A percentile compares a stretch with the other conserved stretches of the same genome.
Conservation (phyloP, 2,888 invertebrate genomes). For the Brenthis ino region DNA sequence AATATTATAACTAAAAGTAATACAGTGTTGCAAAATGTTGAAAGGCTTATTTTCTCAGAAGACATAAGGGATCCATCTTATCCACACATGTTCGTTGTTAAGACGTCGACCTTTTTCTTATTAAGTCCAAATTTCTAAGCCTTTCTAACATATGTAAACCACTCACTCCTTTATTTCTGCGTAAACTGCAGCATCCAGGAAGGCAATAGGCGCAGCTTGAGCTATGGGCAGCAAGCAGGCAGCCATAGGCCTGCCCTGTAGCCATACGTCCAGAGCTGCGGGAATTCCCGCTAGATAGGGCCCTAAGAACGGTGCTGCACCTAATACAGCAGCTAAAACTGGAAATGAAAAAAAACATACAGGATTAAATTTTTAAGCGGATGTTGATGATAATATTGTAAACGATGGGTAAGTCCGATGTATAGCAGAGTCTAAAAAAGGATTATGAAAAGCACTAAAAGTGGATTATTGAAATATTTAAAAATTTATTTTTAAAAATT, state of each 20-base stretch:
- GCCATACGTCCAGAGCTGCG: conserved; percentile 96
- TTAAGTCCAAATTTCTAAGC: too few species aligned
- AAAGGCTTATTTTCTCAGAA: too few species aligned
- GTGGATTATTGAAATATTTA: too few species aligned
- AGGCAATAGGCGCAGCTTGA: conserved; percentile 94
- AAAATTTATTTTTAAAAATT: too few species aligned
- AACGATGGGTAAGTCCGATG: neutral
- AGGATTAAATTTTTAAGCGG: neutral
- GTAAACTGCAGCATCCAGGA: conserved; percentile 97
- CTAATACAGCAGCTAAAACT: conserved; percentile 95
- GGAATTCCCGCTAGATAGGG: conserved; percentile 98
- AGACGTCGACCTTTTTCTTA: too few species aligned
- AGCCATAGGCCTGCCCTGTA: conserved; percentile 91
- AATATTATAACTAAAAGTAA: too few species aligned
- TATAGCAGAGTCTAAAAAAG: neutral
- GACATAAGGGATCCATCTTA: too few species aligned
- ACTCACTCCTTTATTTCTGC: conserved; percentile 97
- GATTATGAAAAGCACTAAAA: too few species aligned
- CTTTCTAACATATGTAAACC: neutral
- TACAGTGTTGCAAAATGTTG: too few species aligned
- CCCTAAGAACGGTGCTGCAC: conserved; percentile 97
- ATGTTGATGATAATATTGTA: neutral
- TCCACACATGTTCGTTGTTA: too few species aligned
- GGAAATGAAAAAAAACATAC: conserved; percentile 47
- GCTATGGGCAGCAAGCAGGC: conserved; percentile 91